Evolutionary conservation across 2,797 vertebrate species (phyloP), one percentile per base, ranked within the genome.

Genomic region (Tragopan temminckii): DNA sequence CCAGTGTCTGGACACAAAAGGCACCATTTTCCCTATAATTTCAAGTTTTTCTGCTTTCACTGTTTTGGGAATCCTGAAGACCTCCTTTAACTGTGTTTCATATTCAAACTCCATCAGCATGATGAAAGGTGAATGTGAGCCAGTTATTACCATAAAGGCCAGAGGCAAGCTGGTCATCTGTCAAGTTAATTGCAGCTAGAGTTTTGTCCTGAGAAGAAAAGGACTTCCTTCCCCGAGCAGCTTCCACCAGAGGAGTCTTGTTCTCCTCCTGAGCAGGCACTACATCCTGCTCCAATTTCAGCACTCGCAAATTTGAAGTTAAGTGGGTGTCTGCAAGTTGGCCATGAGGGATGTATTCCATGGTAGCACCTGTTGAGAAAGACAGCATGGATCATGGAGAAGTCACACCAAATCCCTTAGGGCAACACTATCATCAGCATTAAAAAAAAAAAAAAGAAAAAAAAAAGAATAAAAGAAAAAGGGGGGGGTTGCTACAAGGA

Each of bases 91-190:
- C 18, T 64, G 33, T 46, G 46, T 57, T 86, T 89, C 48, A 40
- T 58, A 82, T 43, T 89, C 62, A 69, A 50, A 91, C 52, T 85
- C 59, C 57, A 74, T 15, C 42, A 62, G n/a, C 11, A 70, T 0
- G 5, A 95, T 13, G n/a, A 90, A 91, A 91, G 13, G 40, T 31
- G 33, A 84, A 40, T 21, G 57, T 20, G 3, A 81, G 38, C 5
- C 71, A 66, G 66, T 80, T 57, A 83, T 98, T 98, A 99, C 99
- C 99, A 19, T 98, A 98, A n/a, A 99, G 97, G 38, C 99, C 98
- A 36, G 98, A 98, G 4, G 98, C 98, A 96, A 99, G 98, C 96
- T 99, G 99, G 95, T 98, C 98, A 91, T 99, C 98, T 70, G 99
- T 99, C 21, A 98, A 97, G 93, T 98, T 99, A 98, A 98, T 98